Base-by-base conservation (phyloP, 1,140 invertebrate genomes). In the Aphis craccivora region DNA sequence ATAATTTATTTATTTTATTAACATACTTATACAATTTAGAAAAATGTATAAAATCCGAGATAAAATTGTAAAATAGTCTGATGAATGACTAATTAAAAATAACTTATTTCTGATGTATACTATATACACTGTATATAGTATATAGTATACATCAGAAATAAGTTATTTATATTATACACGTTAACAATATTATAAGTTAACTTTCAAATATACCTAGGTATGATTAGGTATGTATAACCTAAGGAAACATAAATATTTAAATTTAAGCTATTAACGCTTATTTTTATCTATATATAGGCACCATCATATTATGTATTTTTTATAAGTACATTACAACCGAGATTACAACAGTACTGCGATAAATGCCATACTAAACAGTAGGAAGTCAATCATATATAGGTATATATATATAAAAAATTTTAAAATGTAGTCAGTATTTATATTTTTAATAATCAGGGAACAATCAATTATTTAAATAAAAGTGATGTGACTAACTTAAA, bases 381-480 rank as follows among this genome's bases (percentile, higher is more conserved):
- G 60, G 60, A n/a, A 76, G 14, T 76, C 60, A 76, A 67, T 76
- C 23, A 76, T 76, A n/a, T 18, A 76, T 40, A 40, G 37, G 37
- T 40, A 40, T 40, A 40, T 40, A 40, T 40, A n/a, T 18, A 76
- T 18, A 76, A n/a, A 76, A 14, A 76, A 76, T 76, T 76, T 76
- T 76, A 76, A 76, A 76, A 76, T 76, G 30, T 76, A 67, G 14
- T 76, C 55, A 67, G 30, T 67, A 30, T n/a, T 67, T 67, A 4
- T 67, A n/a, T n/a, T 67, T n/a, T 67, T 67, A 18, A n/a, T 76
- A n/a, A 76, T 76, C 14, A n/a, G 14, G 30, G 4, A 76, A 76
- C 60, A 20, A n/a, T 88, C 7, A 40, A 11, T 25, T 55, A 37
- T 55, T 88, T 89, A 89, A 55, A 89, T 23, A 89, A 89, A 89